Evolutionary conservation across 2,888 invertebrate genomes (phyloP).

Genomic region (Pardosa pseudoannulata): DNA sequence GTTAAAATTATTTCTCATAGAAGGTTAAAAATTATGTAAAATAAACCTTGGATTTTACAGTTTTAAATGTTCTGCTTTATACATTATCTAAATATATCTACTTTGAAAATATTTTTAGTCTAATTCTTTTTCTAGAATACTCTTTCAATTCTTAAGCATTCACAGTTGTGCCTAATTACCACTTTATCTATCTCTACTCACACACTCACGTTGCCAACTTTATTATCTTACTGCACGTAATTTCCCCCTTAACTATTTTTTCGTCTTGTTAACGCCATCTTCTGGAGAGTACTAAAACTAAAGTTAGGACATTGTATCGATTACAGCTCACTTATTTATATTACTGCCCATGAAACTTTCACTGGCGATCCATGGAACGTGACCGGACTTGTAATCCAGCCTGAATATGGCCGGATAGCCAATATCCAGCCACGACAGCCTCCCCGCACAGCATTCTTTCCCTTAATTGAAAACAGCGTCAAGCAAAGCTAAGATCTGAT

Average conservation of each 20-base stretch:
- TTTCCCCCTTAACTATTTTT: slow-evolving; percentile 18
- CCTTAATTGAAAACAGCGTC: slow-evolving; percentile 65
- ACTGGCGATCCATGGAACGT: slow-evolving; percentile 57
- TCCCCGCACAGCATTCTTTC: neutral
- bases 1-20: no score
- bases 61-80: no score
- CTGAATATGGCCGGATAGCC: slow-evolving; percentile 19
- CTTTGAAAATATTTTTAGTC: no score
- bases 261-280: neutral
- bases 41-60: no score
- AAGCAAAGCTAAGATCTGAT: slow-evolving; percentile 34
- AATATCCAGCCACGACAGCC: slow-evolving; percentile 23
- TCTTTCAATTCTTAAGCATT: no score
- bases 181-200: neutral
- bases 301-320: slow-evolving; percentile 32
- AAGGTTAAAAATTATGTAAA: no score
- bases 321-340: slow-evolving; percentile 69
- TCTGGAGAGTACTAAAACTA: neutral
- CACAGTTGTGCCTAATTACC: neutral
- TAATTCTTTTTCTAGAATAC: no score
- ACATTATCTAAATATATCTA: no score
- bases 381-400: slow-evolving; percentile 58
- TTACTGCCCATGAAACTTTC: slow-evolving; percentile 69
- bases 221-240: neutral
- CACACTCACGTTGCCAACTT: neutral